Base-by-base conservation (phyloP, 2,113 vertebrate genomes). In the Vidua macroura region DNA sequence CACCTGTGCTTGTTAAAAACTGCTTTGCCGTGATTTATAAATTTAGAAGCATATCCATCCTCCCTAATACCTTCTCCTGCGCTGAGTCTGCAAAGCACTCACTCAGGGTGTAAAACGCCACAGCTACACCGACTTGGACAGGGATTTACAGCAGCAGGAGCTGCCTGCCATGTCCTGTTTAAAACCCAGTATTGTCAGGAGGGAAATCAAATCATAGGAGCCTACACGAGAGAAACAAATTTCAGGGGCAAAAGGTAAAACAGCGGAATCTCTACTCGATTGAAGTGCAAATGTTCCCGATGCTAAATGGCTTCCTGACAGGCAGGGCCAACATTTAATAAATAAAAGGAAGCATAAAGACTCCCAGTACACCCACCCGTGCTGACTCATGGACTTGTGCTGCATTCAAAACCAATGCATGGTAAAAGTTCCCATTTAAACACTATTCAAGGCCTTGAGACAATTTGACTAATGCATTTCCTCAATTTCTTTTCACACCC, bases 331-430 rank as follows among this genome's bases (percentile, higher is more conserved):
- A 96, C 91, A 87, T 90, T 94, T 95, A 93, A 94, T 95, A 95
- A 96, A 96, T 95, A 96, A 92, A 92, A 94, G 93, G 92, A 96
- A 94, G 85, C 90, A 68, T 39, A 77, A 82, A 91, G 96, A 86
- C 86, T 96, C 93, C 95, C 93, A 92, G 88, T 79, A 93, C 77
- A 72, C 91, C 93, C 91, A 95, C 92, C 74, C 87, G 24, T 68
- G 83, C 90, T 97, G 93, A 94, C 92, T 97, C 93, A 95, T 0
- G 4, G 80, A 85, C 83, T 87, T 39, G 62, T 23, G 74, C n/a
- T 2, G 70, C 89, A 93, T 96, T 96, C 90, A 92, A 31, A 93
- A 84, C 52, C 15, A 24, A 85, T 3, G 28, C 33, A 43, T 31
- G 63, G 44, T 70, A 27, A 39, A 95, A 95, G 83, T 76, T 83